Percentiles rank a stretch among this genome's conserved stretches.
phyloP scores from a whole-genome alignment of 1,140 invertebrate genomes.

The Antheraea mylitta region DNA sequence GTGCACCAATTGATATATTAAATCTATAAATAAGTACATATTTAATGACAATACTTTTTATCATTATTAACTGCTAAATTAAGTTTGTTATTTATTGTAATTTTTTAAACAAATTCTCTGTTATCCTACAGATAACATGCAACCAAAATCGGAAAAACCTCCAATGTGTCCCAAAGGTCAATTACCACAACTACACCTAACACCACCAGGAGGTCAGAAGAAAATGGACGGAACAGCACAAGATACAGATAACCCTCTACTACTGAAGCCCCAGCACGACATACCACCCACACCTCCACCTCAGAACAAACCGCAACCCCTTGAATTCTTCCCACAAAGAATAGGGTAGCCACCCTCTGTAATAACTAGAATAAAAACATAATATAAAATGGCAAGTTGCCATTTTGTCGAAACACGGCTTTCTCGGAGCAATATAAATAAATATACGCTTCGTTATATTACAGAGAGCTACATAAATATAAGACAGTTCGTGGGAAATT shows the following conservation, averaged over 20 bases:
- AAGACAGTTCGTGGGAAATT: slow-evolving; percentile 30
- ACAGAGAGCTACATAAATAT: slow-evolving; percentile 42
- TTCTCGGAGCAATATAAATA: slow-evolving; percentile 61
- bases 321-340: slow-evolving; percentile 61
- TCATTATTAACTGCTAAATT: no score
- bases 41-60: no score
- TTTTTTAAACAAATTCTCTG: background rate
- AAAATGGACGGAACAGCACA: slow-evolving; percentile 38
- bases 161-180: slow-evolving; percentile 47
- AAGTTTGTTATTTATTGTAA: background rate
- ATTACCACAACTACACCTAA: slow-evolving; percentile 55
- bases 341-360: slow-evolving; percentile 48
- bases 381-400: slow-evolving; percentile 64
- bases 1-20: no score
- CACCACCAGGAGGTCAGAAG: slow-evolving; percentile 51
- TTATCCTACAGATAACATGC: slow-evolving; percentile 52
- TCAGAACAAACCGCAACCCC: slow-evolving; percentile 44
- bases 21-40: no score
- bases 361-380: slow-evolving; percentile 36
- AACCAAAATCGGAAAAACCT: slow-evolving; percentile 57
- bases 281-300: slow-evolving; percentile 67
- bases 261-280: slow-evolving; percentile 61
- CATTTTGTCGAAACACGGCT: slow-evolving; percentile 55
- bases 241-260: slow-evolving; percentile 42
- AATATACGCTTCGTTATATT: slow-evolving; percentile 58